These are phyloP conservation scores for Pyrrhia umbra DNA, from an alignment of 2,888 invertebrate genomes.

Conservation along the genomic window DNA sequence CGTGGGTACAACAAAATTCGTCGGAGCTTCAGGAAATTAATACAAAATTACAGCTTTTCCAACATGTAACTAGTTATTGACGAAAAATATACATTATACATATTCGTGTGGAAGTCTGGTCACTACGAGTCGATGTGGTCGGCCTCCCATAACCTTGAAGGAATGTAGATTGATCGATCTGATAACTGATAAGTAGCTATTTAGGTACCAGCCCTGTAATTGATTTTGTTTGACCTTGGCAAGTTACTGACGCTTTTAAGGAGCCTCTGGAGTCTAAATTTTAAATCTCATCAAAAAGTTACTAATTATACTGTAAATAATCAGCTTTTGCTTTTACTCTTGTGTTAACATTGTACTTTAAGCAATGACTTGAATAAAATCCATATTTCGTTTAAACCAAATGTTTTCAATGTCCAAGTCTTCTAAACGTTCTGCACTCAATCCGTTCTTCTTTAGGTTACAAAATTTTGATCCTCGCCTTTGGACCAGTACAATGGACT, in stretches of 20 bases:
- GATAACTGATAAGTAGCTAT: slow-evolving; percentile 33
- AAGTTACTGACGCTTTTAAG: slow-evolving; percentile 7
- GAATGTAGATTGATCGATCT: slow-evolving; percentile 27
- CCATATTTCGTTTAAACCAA: too few species aligned
- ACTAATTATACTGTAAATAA: too few species aligned
- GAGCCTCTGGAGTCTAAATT: slow-evolving; percentile 1
- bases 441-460: neutral
- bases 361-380: neutral
- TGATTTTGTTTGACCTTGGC: slow-evolving; percentile 42
- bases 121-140: slow-evolving; percentile 7
- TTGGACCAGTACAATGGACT: too few species aligned
- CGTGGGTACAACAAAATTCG: slow-evolving; percentile 28
- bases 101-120: slow-evolving; percentile 29
- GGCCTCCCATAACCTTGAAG: slow-evolving; percentile 26
- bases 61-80: neutral
- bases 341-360: neutral
- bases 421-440: too few species aligned
- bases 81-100: neutral
- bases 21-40: slow-evolving; percentile 14
- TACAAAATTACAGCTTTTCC: neutral
- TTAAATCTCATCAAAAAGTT: neutral
- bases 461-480: too few species aligned
- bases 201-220: slow-evolving; percentile 19
- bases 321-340: neutral
- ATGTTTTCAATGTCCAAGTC: too few species aligned